Conservation (phyloP, 2,888 invertebrate genomes). For the Aspidiotus destructor region DNA sequence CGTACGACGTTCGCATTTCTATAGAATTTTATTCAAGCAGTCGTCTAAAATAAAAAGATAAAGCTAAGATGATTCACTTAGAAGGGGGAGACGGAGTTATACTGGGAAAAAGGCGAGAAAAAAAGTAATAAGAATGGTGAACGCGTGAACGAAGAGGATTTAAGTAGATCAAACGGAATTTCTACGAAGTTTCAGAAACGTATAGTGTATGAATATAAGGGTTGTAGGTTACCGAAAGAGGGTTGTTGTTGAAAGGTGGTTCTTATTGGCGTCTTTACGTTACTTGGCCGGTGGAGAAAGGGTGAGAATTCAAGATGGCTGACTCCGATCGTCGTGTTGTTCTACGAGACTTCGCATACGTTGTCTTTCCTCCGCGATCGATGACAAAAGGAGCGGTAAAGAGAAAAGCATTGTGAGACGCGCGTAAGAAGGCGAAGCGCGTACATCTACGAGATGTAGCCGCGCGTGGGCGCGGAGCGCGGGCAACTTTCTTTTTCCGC, state of each 20-base stretch:
- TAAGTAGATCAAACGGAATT: slow-evolving; percentile 4
- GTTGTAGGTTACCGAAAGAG: slow-evolving; percentile 20
- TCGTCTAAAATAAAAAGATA: too few species aligned
- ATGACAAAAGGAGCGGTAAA: slow-evolving; percentile 4
- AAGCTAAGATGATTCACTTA: too few species aligned
- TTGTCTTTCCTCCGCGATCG: neutral
- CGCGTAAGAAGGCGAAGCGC: neutral
- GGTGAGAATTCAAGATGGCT: slow-evolving; percentile 24
- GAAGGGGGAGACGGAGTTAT: too few species aligned
- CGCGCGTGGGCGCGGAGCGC: too few species aligned
- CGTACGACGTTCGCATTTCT: too few species aligned
- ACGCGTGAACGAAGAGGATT: neutral
- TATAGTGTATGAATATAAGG: neutral
- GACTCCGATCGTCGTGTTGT: slow-evolving; percentile 6
- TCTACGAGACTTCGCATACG: neutral
- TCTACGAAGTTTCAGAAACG: slow-evolving; percentile 13
- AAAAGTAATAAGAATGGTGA: too few species aligned
- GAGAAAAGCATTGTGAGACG: neutral
- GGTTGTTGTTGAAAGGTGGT: slow-evolving; percentile 32
- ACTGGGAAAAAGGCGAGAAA: too few species aligned
- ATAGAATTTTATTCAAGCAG: too few species aligned
- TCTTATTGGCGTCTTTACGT: slow-evolving; percentile 32
- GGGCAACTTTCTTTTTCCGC: too few species aligned
- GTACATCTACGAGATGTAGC: too few species aligned
- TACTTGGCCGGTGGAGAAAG: slow-evolving; percentile 18